phyloP scores from a whole-genome alignment of 1,140 invertebrate genomes.

The Bombus cullumanus region DNA sequence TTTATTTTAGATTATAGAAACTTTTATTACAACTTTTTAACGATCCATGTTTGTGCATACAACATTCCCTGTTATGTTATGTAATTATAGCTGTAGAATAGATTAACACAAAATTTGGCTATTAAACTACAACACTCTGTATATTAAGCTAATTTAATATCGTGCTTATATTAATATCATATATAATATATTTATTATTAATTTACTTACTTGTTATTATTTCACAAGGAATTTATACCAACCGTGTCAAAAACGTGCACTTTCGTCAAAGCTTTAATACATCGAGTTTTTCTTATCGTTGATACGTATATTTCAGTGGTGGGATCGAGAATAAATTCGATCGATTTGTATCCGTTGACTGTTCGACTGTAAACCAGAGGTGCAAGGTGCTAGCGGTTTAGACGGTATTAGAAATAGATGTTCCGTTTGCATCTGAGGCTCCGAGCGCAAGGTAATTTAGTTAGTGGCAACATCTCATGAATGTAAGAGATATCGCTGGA shows the following conservation, averaged over 20 bases:
- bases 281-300: no score
- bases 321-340: slow-evolving; percentile 4
- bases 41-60: no score
- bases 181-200: neutral
- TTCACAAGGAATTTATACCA: neutral
- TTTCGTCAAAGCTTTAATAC: no score
- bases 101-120: no score
- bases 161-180: neutral
- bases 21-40: no score
- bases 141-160: neutral
- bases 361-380: neutral
- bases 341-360: slow-evolving; percentile 25
- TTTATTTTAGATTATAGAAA: neutral
- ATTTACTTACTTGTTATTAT: neutral
- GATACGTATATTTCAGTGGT: no score
- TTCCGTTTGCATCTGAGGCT: slow-evolving; percentile 25
- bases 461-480: slow-evolving; percentile 56
- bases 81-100: no score
- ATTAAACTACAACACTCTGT: no score
- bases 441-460: slow-evolving; percentile 41
- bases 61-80: no score
- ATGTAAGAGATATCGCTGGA: slow-evolving; percentile 53
- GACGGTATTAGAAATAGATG: slow-evolving; percentile 54
- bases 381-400: slow-evolving; percentile 18
- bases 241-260: neutral